Conservation (phyloP, 2,113 vertebrate genomes). For the Strigops habroptila region DNA sequence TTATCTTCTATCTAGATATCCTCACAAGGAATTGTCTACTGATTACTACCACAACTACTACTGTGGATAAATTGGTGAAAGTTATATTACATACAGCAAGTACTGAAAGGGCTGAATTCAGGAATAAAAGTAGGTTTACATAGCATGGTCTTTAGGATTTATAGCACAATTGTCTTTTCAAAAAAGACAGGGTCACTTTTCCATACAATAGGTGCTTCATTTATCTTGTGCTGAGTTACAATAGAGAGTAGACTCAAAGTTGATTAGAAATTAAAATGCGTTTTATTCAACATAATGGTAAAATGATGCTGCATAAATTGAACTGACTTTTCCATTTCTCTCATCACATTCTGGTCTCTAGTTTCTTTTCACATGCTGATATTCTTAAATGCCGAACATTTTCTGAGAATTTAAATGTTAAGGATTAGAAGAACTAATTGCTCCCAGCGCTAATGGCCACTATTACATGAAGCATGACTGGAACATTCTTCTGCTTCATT, state of each 20-base stretch:
- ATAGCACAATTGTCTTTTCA: background rate
- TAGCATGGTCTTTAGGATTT: slow-evolving; percentile 8
- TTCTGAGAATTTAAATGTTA: slow-evolving; percentile 32
- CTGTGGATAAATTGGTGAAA: background rate
- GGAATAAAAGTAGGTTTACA: slow-evolving; percentile 4
- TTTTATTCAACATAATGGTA: slow-evolving; percentile 27
- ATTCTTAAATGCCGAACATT: slow-evolving; percentile 10
- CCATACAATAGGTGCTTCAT: slow-evolving; percentile 20
- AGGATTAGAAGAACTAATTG: slow-evolving; percentile 39
- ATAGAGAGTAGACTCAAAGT: background rate
- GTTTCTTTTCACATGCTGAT: slow-evolving; percentile 38
- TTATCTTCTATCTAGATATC: background rate
- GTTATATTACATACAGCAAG: background rate
- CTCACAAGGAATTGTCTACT: background rate
- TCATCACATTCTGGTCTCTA: background rate
- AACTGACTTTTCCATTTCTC: slow-evolving; percentile 13
- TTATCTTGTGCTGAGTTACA: slow-evolving; percentile 12
- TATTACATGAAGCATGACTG: slow-evolving; percentile 23
- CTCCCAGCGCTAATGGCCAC: background rate
- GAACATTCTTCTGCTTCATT: slow-evolving; percentile 32
- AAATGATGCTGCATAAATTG: background rate
- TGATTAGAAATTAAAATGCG: slow-evolving; percentile 56
- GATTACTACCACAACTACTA: background rate
- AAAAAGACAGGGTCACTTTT: slow-evolving; percentile 10
- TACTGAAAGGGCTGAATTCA: background rate